A percentile compares a stretch with the other conserved stretches of the same genome.
phyloP scores from a whole-genome alignment of 2,888 invertebrate genomes.

The Drosophila lutescens region DNA sequence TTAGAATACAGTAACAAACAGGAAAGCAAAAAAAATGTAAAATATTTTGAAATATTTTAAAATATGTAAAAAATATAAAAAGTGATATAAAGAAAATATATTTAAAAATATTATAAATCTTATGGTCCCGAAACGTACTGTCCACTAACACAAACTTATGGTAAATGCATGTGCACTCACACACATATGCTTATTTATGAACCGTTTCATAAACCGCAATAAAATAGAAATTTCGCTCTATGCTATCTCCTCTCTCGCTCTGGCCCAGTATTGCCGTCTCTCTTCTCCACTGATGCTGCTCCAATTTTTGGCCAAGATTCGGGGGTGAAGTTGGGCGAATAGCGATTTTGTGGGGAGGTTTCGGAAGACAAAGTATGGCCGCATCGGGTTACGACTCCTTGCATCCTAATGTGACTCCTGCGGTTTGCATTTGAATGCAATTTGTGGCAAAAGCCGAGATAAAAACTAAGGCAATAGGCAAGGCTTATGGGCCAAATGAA shows the following conservation, averaged over 20 bases:
- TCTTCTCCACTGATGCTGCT: slow-evolving; percentile 53
- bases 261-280: slow-evolving; percentile 5
- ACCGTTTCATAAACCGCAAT: slow-evolving; percentile 71
- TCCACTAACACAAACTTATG: slow-evolving; percentile 13
- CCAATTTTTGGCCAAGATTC: slow-evolving; percentile 54
- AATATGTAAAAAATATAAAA: background rate
- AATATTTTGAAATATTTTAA: too few relatives aligned
- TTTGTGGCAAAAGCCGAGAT: slow-evolving; percentile 65
- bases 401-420: slow-evolving; percentile 66
- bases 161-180: slow-evolving; percentile 23
- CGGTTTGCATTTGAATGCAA: slow-evolving; percentile 73
- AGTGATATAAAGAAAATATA: too few relatives aligned
- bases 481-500: slow-evolving; percentile 50
- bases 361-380: slow-evolving; percentile 59
- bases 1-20: background rate
- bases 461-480: slow-evolving; percentile 57
- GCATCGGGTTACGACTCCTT: slow-evolving; percentile 53
- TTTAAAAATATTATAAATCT: too few relatives aligned
- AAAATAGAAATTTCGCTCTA: slow-evolving; percentile 61
- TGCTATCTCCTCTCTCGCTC: slow-evolving; percentile 16
- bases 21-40: too few relatives aligned
- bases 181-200: slow-evolving; percentile 67
- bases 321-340: background rate
- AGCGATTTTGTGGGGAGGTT: slow-evolving; percentile 10
- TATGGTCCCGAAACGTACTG: slow-evolving; percentile 7